Evolutionary conservation across 2,888 invertebrate genomes (phyloP).

Genomic region (Prenolepis imparis): DNA sequence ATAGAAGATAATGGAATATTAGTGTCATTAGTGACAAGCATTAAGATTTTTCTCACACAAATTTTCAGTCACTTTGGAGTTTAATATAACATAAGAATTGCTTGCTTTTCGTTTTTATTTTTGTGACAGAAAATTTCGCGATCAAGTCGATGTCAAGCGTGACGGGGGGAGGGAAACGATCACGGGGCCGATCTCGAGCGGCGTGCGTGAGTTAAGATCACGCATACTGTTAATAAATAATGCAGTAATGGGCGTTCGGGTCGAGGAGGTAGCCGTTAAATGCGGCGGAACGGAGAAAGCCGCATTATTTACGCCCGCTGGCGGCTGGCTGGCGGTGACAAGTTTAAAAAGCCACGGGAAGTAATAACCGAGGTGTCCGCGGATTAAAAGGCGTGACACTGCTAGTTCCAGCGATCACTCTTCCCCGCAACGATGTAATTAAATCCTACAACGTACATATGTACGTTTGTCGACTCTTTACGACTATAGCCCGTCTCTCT

Average conservation of each 20-base stretch:
- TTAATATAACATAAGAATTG: background rate
- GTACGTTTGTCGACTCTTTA: constrained; percentile 62
- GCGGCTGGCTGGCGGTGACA: constrained; percentile 61
- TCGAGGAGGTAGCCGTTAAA: constrained; percentile 63
- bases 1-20: constrained; percentile 14
- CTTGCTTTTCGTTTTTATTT: background rate
- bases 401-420: constrained; percentile 74
- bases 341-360: constrained; percentile 66
- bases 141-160: constrained; percentile 21
- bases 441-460: constrained; percentile 62
- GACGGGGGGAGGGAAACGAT: constrained; percentile 21
- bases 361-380: constrained; percentile 70
- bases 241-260: constrained; percentile 63
- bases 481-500: constrained; percentile 7
- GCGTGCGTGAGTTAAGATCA: constrained; percentile 46
- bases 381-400: constrained; percentile 76
- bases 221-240: constrained; percentile 67
- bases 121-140: background rate
- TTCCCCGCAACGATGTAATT: constrained; percentile 70
- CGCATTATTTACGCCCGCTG: constrained; percentile 66
- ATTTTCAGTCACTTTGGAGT: background rate
- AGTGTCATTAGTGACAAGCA: background rate
- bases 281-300: constrained; percentile 62
- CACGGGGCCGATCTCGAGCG: constrained; percentile 34
- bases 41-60: background rate